Evolutionary conservation across 2,113 vertebrate genomes (phyloP), one percentile per base, ranked within the genome.

Genomic region (Myrmophylax atrothorax): DNA sequence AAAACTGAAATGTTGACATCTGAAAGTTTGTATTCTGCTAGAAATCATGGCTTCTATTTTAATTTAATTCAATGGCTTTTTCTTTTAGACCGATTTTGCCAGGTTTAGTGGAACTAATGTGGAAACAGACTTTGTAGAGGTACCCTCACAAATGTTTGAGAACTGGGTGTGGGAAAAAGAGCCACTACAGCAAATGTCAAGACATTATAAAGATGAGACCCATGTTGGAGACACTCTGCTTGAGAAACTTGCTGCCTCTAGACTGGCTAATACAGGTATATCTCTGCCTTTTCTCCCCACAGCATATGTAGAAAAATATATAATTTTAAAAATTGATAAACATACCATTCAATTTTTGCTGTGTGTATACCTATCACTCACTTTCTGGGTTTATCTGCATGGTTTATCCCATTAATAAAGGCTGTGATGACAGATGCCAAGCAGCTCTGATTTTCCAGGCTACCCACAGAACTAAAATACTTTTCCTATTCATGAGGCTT

Each of bases 91-190:
- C 20, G 97, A 98, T 64, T 99, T 99, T 97, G 98, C 98, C 64
- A 98, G 99, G 40, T 99, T 99, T 98, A 99, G 99, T 58, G 99
- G 99, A 73, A 99, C 98, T 67, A 98, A 98, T 92, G 99, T 99
- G 92, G 99, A 99, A 98, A 99, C 98, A 1, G 99, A 99, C 93
- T 99, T 99, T 88, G 99, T 99, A 94, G 99, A 99, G 91, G 99
- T 99, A 29, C 99, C 99, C 8, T 99, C 99, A 58, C 99, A 99
- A 97, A 98, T 99, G 99, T 98, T 99, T 83, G 99, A 99, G 96
- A 99, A 99, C 92, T 99, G 99, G 99, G 99, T 99, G 14, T 99
- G 99, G 99, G 99, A 99, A 94, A 98, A 98, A 80, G 98, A 99
- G 91, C 98, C 99, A 11, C 98, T 99, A 25, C 98, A 97, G 73